Conservation (phyloP, 2,797 vertebrate species). For the Rhabdomys pumilio region DNA sequence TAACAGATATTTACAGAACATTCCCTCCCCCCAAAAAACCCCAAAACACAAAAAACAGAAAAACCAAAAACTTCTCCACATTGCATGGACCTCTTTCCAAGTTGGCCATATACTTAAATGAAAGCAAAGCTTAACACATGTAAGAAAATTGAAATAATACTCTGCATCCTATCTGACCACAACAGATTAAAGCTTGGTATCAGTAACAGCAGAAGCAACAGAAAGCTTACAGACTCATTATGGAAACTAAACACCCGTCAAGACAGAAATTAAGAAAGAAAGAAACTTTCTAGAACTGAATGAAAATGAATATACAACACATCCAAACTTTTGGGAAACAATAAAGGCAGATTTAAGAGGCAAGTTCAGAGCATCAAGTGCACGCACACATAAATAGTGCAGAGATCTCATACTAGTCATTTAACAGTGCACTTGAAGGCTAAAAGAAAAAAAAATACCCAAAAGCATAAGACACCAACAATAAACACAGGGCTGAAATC, state of each 20-base stretch:
- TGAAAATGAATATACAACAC: not conserved
- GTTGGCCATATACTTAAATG: not conserved
- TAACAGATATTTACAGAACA: not conserved
- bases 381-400: not conserved
- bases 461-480: not conserved
- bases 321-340: not conserved
- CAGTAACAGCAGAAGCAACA: not conserved
- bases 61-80: not conserved
- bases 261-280: not conserved
- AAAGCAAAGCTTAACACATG: not conserved
- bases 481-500: not conserved
- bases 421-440: not conserved
- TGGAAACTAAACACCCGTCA: not conserved
- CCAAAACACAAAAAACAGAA: too few relatives aligned
- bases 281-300: not conserved
- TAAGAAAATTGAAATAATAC: not conserved
- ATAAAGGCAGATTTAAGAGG: not conserved
- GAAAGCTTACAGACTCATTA: not conserved
- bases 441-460: not conserved
- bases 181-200: not conserved
- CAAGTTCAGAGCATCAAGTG: not conserved
- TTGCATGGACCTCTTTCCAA: not conserved
- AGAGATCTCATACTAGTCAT: not conserved
- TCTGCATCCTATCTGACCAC: not conserved
- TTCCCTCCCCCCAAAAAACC: not conserved